Evolutionary conservation across 2,888 invertebrate species (phyloP).

Genomic region (Diaphora mendica): DNA sequence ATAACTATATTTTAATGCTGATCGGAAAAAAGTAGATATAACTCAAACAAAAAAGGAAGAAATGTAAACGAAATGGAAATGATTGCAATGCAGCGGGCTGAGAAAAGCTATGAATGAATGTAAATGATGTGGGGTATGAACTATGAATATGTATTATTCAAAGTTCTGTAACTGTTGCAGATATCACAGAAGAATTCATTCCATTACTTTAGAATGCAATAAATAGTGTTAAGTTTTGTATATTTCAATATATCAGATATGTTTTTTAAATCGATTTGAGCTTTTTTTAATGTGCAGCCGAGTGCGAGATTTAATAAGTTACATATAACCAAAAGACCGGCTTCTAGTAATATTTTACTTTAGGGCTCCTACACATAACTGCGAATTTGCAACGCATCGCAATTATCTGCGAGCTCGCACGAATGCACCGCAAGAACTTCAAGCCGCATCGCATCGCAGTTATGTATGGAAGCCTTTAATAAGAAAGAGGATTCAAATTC

Average conservation of each 20-base stretch:
- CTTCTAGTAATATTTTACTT: background rate
- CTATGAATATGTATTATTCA: background rate
- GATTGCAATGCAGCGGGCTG: background rate
- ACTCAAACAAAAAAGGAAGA: background rate
- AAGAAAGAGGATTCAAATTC: background rate
- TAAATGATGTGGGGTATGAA: background rate
- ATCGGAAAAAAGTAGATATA: background rate
- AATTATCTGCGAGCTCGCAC: no score
- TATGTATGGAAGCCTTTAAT: no score
- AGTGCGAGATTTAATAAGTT: no score
- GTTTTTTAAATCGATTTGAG: no score
- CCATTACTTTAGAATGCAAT: background rate
- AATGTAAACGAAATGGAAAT: background rate
- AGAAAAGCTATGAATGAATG: background rate
- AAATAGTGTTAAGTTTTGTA: no score
- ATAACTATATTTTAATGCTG: background rate
- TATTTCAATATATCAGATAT: no score
- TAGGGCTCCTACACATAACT: no score
- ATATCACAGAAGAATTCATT: background rate
- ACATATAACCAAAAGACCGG: background rate
- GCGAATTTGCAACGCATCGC: no score
- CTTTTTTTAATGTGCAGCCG: no score
- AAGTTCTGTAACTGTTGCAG: background rate
- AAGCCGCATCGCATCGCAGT: no score
- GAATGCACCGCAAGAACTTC: no score